phyloP scores from a whole-genome alignment of 2,113 vertebrate species.

The Cyphomyrus discorhynchus region DNA sequence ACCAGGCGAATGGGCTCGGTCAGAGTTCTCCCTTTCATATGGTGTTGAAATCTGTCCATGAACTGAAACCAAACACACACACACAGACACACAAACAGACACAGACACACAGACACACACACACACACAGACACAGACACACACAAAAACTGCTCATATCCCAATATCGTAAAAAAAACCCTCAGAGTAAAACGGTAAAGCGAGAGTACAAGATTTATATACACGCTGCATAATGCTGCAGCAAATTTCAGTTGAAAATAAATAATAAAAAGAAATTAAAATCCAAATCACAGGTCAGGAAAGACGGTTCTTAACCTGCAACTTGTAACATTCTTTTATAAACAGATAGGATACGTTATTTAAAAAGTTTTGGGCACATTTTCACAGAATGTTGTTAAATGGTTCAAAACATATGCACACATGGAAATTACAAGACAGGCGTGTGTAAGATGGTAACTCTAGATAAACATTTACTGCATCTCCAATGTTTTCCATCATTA shows the following conservation, averaged over 20 bases:
- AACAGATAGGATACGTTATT: not conserved
- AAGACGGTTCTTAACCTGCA: not conserved
- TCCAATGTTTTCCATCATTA: conserved; percentile 47
- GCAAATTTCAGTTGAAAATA: not conserved
- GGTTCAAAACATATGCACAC: not conserved
- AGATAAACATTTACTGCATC: conserved; percentile 49
- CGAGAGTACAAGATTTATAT: conserved; percentile 33
- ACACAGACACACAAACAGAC: conserved; percentile 22
- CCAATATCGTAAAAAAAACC: conserved; percentile 15
- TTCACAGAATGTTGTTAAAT: not conserved
- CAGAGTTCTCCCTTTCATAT: conserved; percentile 81
- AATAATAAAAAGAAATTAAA: not conserved
- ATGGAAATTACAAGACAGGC: not conserved
- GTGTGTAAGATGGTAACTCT: not conserved
- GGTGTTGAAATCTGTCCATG: conserved; percentile 83
- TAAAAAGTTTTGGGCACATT: not conserved
- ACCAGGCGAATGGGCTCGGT: conserved; percentile 86
- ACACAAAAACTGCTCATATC: conserved; percentile 37
- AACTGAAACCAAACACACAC: conserved; percentile 72
- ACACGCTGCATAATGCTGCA: not conserved
- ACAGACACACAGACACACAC: conserved; percentile 8
- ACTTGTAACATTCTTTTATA: not conserved
- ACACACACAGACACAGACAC: not conserved
- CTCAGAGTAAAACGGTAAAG: conserved; percentile 19
- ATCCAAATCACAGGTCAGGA: not conserved